Evolutionary conservation across 2,113 vertebrate species (phyloP).

Genomic region (Periophthalmodon schlosseri): DNA sequence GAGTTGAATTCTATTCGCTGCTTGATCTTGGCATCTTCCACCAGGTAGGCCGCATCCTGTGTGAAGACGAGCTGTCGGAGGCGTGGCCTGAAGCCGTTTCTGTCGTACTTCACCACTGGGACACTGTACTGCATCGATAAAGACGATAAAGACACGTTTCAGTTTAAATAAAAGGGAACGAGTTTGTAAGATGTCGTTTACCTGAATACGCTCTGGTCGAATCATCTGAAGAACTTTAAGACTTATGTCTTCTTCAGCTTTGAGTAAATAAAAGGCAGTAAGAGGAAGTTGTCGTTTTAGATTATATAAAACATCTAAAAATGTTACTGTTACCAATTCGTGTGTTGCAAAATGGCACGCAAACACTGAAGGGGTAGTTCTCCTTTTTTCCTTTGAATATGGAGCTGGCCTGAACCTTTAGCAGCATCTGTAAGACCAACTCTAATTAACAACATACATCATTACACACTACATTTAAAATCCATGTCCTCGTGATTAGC

Average conservation of each 20-base stretch:
- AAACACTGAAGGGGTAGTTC: slow-evolving; percentile 83
- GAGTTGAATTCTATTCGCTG: slow-evolving; percentile 85
- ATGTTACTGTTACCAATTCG: slow-evolving; percentile 75
- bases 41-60: slow-evolving; percentile 80
- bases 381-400: slow-evolving; percentile 91
- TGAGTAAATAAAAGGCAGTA: not conserved
- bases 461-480: not conserved
- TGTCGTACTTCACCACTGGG: slow-evolving; percentile 89
- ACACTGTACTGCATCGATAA: slow-evolving; percentile 81
- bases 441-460: not conserved
- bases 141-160: not conserved
- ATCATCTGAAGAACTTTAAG: slow-evolving; percentile 83
- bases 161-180: not conserved
- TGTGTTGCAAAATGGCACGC: slow-evolving; percentile 81
- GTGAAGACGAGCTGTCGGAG: slow-evolving; percentile 87
- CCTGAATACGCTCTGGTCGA: slow-evolving; percentile 82
- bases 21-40: slow-evolving; percentile 89
- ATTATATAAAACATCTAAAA: not conserved
- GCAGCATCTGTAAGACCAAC: slow-evolving; percentile 76
- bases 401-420: slow-evolving; percentile 84
- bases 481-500: not conserved
- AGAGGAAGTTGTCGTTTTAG: not conserved
- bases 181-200: slow-evolving; percentile 46
- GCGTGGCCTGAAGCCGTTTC: slow-evolving; percentile 87
- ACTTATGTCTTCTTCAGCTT: slow-evolving; percentile 80